Evolutionary conservation across 2,113 vertebrate species (phyloP).

Genomic region (Siphamia tubifer): DNA sequence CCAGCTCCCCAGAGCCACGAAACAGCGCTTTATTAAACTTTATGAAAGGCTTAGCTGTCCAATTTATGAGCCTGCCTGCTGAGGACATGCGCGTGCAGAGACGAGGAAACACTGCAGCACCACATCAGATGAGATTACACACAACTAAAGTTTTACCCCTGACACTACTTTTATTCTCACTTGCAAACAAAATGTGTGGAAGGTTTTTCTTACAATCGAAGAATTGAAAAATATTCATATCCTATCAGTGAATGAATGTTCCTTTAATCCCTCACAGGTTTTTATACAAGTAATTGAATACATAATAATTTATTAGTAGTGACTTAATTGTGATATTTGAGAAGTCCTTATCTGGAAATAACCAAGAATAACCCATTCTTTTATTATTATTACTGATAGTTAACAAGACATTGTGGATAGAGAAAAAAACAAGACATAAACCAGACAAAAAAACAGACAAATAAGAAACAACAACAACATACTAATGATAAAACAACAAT

Average conservation of each 20-base stretch:
- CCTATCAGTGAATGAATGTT: background rate
- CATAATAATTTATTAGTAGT: too few species aligned
- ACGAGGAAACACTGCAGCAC: slow-evolving; percentile 89
- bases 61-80: slow-evolving; percentile 98
- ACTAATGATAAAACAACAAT: too few species aligned
- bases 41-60: slow-evolving; percentile 99
- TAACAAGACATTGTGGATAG: too few species aligned
- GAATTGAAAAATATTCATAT: background rate
- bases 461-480: too few species aligned
- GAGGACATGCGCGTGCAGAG: slow-evolving; percentile 84
- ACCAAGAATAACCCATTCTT: too few species aligned
- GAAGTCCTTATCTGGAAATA: too few species aligned
- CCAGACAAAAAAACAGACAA: too few species aligned
- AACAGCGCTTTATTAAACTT: slow-evolving; percentile 99
- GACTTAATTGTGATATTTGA: too few species aligned
- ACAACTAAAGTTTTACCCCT: slow-evolving; percentile 66
- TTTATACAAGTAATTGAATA: too few species aligned
- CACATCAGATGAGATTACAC: slow-evolving; percentile 72
- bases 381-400: too few species aligned
- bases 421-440: too few species aligned
- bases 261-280: background rate
- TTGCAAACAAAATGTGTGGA: slow-evolving; percentile 48
- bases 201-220: slow-evolving; percentile 8
- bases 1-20: slow-evolving; percentile 97
- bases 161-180: slow-evolving; percentile 47